These are phyloP conservation scores for Lasioglossum calceatum DNA, from an alignment of 2,888 invertebrate species.

Conservation along the genomic window DNA sequence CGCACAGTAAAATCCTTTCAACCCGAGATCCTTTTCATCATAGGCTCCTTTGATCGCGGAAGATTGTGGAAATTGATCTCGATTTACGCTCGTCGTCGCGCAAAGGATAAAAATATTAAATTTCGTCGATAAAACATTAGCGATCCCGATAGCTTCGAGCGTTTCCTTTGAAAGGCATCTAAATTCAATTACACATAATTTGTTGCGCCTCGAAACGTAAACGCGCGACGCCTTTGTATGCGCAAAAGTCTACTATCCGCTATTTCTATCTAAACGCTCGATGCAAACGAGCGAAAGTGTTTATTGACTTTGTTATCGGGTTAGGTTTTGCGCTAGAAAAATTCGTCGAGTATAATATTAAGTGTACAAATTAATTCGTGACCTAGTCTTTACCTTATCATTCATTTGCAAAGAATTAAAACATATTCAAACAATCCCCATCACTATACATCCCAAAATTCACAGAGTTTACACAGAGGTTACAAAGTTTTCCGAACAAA, in stretches of 20 bases:
- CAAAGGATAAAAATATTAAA: background rate
- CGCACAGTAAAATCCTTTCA: background rate
- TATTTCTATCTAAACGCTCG: background rate
- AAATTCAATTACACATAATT: background rate
- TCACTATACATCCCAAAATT: too few species aligned
- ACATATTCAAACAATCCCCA: too few species aligned
- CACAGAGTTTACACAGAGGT: too few species aligned
- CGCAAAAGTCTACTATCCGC: background rate
- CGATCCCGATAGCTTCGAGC: background rate
- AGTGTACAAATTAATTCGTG: too few species aligned
- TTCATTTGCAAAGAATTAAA: too few species aligned
- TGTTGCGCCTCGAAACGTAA: background rate
- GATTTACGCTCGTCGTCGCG: background rate
- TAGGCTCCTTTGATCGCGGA: background rate
- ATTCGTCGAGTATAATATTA: background rate
- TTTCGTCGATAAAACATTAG: background rate
- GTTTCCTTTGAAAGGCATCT: background rate
- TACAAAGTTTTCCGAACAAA: background rate
- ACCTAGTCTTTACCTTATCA: too few species aligned
- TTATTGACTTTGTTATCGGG: background rate
- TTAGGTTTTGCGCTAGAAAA: background rate
- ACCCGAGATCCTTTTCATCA: background rate
- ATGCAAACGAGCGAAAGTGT: background rate
- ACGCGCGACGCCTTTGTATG: background rate
- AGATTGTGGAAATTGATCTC: background rate